Evolutionary conservation across 2,888 invertebrate genomes (phyloP).

Genomic region (Sinelater perroti): DNA sequence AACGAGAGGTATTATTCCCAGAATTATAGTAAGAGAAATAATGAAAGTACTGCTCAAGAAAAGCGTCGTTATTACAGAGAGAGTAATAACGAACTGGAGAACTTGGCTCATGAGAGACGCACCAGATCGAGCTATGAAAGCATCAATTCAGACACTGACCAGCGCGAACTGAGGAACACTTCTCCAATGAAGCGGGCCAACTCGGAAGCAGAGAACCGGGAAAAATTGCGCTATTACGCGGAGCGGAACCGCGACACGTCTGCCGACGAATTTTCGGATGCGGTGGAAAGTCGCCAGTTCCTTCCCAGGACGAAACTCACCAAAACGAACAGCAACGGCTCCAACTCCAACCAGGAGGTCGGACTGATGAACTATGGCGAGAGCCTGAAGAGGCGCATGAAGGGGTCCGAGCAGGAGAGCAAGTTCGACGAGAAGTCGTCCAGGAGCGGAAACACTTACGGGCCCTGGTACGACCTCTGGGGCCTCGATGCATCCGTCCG

Average conservation of each 20-base stretch:
- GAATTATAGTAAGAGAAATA: constrained; percentile 44
- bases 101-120: constrained; percentile 46
- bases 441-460: constrained; percentile 77
- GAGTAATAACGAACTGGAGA: constrained; percentile 46
- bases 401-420: constrained; percentile 56
- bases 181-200: constrained; percentile 42
- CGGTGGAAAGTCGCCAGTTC: constrained; percentile 65
- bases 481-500: constrained; percentile 74
- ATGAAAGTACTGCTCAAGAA: constrained; percentile 44
- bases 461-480: constrained; percentile 91
- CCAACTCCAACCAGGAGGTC: constrained; percentile 54
- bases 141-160: constrained; percentile 54
- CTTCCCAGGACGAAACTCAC: constrained; percentile 76
- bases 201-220: constrained; percentile 48
- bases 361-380: constrained; percentile 59
- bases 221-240: constrained; percentile 47
- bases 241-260: constrained; percentile 56
- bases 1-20: constrained; percentile 43
- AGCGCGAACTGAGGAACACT: constrained; percentile 41
- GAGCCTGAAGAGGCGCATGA: constrained; percentile 60
- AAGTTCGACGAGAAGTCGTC: constrained; percentile 62
- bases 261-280: constrained; percentile 57
- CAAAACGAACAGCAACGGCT: constrained; percentile 63
- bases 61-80: constrained; percentile 52
- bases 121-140: constrained; percentile 57